A percentile compares a stretch with the other conserved stretches of the same genome.
These are phyloP conservation scores for Vespertilio murinus DNA, from an alignment of 2,797 vertebrate genomes.

Conservation along the genomic window DNA sequence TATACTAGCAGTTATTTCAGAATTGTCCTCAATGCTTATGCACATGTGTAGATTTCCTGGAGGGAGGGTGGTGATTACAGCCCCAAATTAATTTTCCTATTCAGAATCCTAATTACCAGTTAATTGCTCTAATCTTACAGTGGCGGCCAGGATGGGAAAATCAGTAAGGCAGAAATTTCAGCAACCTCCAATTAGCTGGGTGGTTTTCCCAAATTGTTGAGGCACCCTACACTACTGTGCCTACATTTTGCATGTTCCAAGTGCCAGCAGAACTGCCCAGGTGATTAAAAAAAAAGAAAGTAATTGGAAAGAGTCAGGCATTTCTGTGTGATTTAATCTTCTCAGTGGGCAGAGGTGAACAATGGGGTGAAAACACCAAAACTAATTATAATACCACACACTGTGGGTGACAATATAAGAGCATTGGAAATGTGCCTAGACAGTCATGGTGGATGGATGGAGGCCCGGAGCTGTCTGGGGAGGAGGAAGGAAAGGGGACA, in stretches of 20 bases:
- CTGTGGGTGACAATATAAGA: not conserved
- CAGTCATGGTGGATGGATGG: not conserved
- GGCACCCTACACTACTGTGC: not conserved
- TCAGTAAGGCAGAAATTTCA: conserved; percentile 43
- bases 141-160: not conserved
- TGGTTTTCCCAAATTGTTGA: not conserved
- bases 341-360: not conserved
- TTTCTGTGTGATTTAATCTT: conserved; percentile 49
- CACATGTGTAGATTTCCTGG: conserved; percentile 6
- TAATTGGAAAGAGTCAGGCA: not conserved
- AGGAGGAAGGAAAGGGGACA: not conserved
- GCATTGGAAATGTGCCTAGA: not conserved
- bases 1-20: not conserved
- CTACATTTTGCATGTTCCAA: not conserved
- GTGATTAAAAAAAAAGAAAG: not conserved
- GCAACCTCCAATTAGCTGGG: conserved; percentile 30
- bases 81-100: conserved; percentile 53
- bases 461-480: not conserved
- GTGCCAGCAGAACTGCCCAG: not conserved
- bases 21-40: not conserved
- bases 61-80: not conserved
- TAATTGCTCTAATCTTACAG: conserved; percentile 62
- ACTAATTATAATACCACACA: not conserved
- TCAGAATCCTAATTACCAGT: conserved; percentile 52
- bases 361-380: conserved; percentile 7